Conservation (phyloP, 2,113 vertebrate genomes). For the Thamnaconus septentrionalis region DNA sequence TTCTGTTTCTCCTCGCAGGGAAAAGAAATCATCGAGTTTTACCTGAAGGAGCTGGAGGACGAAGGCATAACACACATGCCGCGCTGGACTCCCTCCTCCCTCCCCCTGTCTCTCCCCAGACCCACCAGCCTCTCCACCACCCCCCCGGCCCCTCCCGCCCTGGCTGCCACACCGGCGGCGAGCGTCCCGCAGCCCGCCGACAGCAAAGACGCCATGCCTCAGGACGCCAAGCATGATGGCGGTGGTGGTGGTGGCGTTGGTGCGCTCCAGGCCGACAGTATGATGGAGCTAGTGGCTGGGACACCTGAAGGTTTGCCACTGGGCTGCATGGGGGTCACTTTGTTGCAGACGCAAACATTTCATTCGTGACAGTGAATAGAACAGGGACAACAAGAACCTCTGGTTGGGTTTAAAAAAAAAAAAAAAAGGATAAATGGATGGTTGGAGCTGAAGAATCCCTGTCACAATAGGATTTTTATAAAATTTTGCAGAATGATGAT, state of each 20-base stretch:
- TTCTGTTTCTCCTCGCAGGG: slow-evolving; percentile 73
- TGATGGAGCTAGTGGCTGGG: slow-evolving; percentile 72
- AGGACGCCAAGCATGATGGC: slow-evolving; percentile 59
- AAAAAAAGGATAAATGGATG: too few relatives aligned
- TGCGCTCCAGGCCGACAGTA: slow-evolving; percentile 64
- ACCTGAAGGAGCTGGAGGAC: slow-evolving; percentile 88
- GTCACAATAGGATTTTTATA: too few relatives aligned
- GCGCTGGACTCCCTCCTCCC: slow-evolving; percentile 80
- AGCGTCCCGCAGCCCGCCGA: slow-evolving; percentile 42
- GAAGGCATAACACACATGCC: slow-evolving; percentile 87
- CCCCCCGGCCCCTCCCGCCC: slow-evolving; percentile 60
- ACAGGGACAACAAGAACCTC: too few relatives aligned
- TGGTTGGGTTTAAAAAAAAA: too few relatives aligned
- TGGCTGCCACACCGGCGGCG: slow-evolving; percentile 31
- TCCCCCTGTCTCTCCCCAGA: slow-evolving; percentile 32
- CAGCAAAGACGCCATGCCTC: slow-evolving; percentile 66
- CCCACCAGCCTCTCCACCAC: slow-evolving; percentile 58
- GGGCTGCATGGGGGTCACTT: neutral
- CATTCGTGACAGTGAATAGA: too few relatives aligned
- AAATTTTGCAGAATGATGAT: too few relatives aligned
- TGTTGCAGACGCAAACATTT: too few relatives aligned
- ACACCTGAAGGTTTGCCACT: slow-evolving; percentile 79
- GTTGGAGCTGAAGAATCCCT: too few relatives aligned
- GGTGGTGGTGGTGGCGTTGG: slow-evolving; percentile 28
- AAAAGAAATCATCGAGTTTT: slow-evolving; percentile 96